These are phyloP conservation scores for Orussus abietinus DNA, from an alignment of 1,140 invertebrate species.

Conservation along the genomic window DNA sequence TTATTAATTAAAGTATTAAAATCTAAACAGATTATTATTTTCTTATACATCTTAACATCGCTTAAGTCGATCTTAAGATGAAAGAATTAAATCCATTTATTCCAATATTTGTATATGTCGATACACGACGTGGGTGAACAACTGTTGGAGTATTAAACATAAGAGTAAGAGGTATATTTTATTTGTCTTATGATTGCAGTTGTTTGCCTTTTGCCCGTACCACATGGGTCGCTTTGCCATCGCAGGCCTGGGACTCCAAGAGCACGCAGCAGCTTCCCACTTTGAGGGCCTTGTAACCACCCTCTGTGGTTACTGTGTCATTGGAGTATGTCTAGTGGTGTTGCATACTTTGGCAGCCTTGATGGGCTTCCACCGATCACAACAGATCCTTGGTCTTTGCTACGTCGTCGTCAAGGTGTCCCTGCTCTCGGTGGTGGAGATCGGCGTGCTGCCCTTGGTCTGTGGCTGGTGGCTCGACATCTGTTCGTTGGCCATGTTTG, in stretches of 20 bases:
- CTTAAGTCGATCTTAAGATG: too few relatives aligned
- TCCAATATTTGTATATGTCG: too few relatives aligned
- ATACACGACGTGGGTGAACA: too few relatives aligned
- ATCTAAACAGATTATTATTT: constrained; percentile 4
- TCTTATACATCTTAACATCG: constrained; percentile 2
- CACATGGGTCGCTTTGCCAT: constrained; percentile 89
- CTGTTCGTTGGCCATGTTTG: constrained; percentile 93
- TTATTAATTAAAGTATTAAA: neutral
- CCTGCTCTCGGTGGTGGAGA: constrained; percentile 87
- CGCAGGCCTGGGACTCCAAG: constrained; percentile 70
- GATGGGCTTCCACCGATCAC: constrained; percentile 73
- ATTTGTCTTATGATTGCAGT: constrained; percentile 36
- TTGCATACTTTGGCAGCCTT: constrained; percentile 76
- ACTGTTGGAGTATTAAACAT: constrained; percentile 4
- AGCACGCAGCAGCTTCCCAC: constrained; percentile 72
- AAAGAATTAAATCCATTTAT: too few relatives aligned
- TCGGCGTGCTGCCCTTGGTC: constrained; percentile 92
- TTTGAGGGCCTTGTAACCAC: constrained; percentile 93
- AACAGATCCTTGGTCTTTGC: constrained; percentile 85
- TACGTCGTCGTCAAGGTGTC: constrained; percentile 98
- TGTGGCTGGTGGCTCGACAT: constrained; percentile 99
- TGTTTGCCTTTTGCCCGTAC: constrained; percentile 93
- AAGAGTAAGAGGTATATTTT: constrained; percentile 5
- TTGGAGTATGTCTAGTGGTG: constrained; percentile 79
- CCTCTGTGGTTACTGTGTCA: constrained; percentile 87